Base-by-base conservation (phyloP, 2,113 vertebrate species). In the Axis porcinus region DNA sequence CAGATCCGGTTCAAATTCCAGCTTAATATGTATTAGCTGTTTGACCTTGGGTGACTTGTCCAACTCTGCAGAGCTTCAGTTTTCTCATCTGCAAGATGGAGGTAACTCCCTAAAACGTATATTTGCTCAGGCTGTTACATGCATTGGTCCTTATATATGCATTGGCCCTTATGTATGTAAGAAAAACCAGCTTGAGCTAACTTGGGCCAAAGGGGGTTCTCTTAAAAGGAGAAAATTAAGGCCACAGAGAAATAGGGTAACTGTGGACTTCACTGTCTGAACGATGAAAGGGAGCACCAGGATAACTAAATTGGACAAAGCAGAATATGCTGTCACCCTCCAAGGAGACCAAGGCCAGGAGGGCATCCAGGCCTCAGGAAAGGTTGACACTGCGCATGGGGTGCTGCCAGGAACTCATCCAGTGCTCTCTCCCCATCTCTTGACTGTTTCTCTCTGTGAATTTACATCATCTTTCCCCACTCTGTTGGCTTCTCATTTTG, bases 21-120 rank as follows among this genome's bases (percentile, higher is more conserved):
- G 33, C n/a, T 96, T 43, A 14, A 30, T 19, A 19, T 45, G 60
- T 76, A 76, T 40, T 84, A 79, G 47, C 50, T 47, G 17, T 30
- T 33, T 81, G 52, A 90, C 70, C 33, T 87, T 64, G 40, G 70
- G 6, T 64, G 30, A 86, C 33, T 79, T 57, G 43, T 54, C 27
- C 11, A 45, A 43, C 23, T 89, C 70, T 12, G 50, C 30, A 86
- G 50, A 86, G 76, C 82, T 86, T 93, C 57, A 21, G 45, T 86
- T 88, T 94, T 86, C 43, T 67, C 36, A 52, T 54, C 85, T 96
- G 52, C 11, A 94, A 78, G 94, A 91, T 47, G 82, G 86, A 88
- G 28, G 2, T 9, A 82, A 78, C 17, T 64, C 47, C 57, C 50
- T 64, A 67, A 85, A 81, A 70, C 43, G 5, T n/a, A 25, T 70